A percentile compares a stretch with the other conserved stretches of the same genome.
Conservation (phyloP, 2,888 invertebrate species). For the Autographa pulchrina region DNA sequence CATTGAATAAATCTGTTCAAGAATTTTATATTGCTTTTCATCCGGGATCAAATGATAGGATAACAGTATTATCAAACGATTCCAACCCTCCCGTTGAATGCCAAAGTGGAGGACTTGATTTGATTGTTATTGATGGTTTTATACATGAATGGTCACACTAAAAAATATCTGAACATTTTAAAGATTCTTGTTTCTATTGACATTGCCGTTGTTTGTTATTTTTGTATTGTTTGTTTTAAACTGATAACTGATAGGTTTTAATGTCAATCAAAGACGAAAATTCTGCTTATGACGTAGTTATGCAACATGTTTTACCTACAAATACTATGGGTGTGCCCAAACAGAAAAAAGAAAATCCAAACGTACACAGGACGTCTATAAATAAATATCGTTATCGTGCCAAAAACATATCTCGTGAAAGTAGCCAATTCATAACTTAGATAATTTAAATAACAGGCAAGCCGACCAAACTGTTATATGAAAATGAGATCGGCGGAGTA, state of each 20-base stretch:
- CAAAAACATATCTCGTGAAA: slow-evolving; percentile 6
- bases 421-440: slow-evolving; percentile 8
- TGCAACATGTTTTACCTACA: slow-evolving; percentile 1
- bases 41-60: slow-evolving; percentile 31
- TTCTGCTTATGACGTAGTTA: neutral
- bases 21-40: slow-evolving; percentile 29
- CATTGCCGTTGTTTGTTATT: neutral
- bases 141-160: slow-evolving; percentile 30
- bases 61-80: slow-evolving; percentile 39
- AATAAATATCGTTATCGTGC: slow-evolving; percentile 7
- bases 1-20: slow-evolving; percentile 9
- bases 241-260: neutral
- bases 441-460: slow-evolving; percentile 5
- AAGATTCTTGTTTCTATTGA: neutral
- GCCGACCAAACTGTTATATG: neutral
- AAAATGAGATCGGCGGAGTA: neutral
- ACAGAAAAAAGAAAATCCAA: slow-evolving; percentile 9
- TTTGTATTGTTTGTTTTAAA: neutral
- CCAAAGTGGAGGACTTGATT: slow-evolving; percentile 42
- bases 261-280: neutral
- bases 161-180: slow-evolving; percentile 14
- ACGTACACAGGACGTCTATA: slow-evolving; percentile 3
- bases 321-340: neutral
- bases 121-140: slow-evolving; percentile 45
- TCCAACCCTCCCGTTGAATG: slow-evolving; percentile 22